phyloP scores from a whole-genome alignment of 2,888 invertebrate species.

The Stramonita haemastoma region DNA sequence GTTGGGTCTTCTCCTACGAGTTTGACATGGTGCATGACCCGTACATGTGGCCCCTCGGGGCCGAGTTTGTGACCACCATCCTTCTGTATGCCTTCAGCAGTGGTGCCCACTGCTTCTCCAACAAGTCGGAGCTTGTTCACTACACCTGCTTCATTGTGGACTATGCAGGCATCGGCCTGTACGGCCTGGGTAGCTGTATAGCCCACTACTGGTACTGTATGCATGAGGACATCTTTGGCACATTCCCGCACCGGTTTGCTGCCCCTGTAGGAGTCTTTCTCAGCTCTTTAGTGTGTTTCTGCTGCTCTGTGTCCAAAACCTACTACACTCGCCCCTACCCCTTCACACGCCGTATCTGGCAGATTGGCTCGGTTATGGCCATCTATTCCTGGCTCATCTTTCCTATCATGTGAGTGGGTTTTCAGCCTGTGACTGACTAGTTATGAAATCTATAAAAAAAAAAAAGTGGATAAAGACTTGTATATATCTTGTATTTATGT shows the following conservation, averaged over 20 bases:
- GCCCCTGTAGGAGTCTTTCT: slow-evolving; percentile 69
- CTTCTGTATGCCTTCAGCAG: slow-evolving; percentile 71
- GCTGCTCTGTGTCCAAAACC: slow-evolving; percentile 72
- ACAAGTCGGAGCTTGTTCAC: slow-evolving; percentile 73
- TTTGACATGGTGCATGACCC: slow-evolving; percentile 70
- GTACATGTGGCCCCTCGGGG: slow-evolving; percentile 73
- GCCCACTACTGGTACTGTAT: slow-evolving; percentile 74
- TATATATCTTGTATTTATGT: no score
- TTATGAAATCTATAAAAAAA: no score
- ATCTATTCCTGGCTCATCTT: slow-evolving; percentile 74
- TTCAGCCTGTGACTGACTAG: neutral
- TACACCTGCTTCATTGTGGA: slow-evolving; percentile 76
- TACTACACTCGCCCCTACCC: slow-evolving; percentile 74
- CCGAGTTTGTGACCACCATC: slow-evolving; percentile 70
- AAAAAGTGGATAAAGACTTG: no score
- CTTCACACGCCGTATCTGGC: slow-evolving; percentile 73
- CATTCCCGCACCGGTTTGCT: slow-evolving; percentile 59
- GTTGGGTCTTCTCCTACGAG: slow-evolving; percentile 59
- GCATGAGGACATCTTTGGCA: slow-evolving; percentile 63
- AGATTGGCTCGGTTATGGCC: slow-evolving; percentile 70
- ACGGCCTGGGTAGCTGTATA: slow-evolving; percentile 75
- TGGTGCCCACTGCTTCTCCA: slow-evolving; percentile 73
- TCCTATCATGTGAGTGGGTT: slow-evolving; percentile 52
- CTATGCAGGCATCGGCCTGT: slow-evolving; percentile 76
- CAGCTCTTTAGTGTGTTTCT: slow-evolving; percentile 67